phyloP scores from a whole-genome alignment of 2,888 invertebrate genomes.

The Hirtodrosophila histrioides region DNA sequence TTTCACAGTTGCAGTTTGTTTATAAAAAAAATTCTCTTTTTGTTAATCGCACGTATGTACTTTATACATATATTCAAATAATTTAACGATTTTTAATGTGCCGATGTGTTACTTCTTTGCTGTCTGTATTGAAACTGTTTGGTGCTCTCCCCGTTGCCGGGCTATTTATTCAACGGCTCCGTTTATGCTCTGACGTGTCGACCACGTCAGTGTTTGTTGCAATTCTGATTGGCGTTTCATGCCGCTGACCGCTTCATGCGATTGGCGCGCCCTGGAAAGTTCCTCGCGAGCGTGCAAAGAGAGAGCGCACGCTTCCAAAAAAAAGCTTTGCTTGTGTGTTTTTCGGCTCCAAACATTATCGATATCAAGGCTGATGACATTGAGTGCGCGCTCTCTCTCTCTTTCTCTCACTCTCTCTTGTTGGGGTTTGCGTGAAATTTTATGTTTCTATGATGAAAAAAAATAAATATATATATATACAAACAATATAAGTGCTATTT shows the following conservation, averaged over 20 bases:
- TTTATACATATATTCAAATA: conserved; percentile 28
- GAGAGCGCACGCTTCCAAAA: conserved; percentile 26
- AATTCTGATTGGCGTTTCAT: conserved; percentile 73
- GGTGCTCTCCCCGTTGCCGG: conserved; percentile 63
- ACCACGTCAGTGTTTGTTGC: conserved; percentile 62
- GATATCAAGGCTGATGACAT: conserved; percentile 50
- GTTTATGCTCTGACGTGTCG: conserved; percentile 59
- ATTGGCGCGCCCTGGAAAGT: conserved; percentile 68
- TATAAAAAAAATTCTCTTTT: conserved; percentile 35
- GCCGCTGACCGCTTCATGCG: conserved; percentile 46
- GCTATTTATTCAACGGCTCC: conserved; percentile 79
- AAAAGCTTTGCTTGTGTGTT: conserved; percentile 37
- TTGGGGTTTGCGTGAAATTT: conserved; percentile 3
- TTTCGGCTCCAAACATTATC: conserved; percentile 34
- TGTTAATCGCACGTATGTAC: conserved; percentile 31
- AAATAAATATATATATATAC: conserved; percentile 1
- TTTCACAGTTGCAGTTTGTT: conserved; percentile 60
- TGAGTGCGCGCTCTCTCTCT: conserved; percentile 1
- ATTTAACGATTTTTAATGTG: conserved; percentile 31
- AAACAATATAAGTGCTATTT: conserved; percentile 1
- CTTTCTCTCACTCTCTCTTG: not conserved
- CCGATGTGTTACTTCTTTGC: conserved; percentile 69
- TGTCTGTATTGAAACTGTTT: conserved; percentile 82
- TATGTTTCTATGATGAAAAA: conserved; percentile 28
- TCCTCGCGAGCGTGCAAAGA: conserved; percentile 27